Evolutionary conservation across 2,797 vertebrate genomes (phyloP), one percentile per base, ranked within the genome.

Genomic region (Cyprinella venusta): DNA sequence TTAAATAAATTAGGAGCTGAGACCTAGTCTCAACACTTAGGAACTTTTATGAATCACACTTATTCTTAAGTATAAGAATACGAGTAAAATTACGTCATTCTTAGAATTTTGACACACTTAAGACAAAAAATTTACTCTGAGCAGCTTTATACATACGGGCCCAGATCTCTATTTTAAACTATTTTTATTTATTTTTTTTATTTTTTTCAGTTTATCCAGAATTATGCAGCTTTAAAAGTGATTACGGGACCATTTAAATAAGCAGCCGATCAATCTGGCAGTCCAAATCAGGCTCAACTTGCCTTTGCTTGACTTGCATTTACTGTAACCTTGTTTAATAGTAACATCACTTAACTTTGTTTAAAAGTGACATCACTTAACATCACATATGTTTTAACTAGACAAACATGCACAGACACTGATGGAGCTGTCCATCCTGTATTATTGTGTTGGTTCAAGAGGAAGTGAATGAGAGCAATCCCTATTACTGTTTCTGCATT

Each of bases 321-420:
- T 74, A 48, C 16, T 54, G 12, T 19, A n/a, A 54, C n/a, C 7
- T 64, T 74, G 6, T 54, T 74, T 50, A 65, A 21, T 48, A 61
- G n/a, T 33, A 4, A 18, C 8, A 8, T 12, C 21, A 5, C 18
- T 59, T 59, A 33, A 15, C n/a, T 33, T 33, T 33, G 30, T 33
- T 30, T 33, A 33, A 33, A 33, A 33, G 30, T 33, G 30, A 18
- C 8, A 8, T 12, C 21, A 6, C 18, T 59, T 59, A 33, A 15
- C n/a, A 26, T 19, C 24, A 9, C 24, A 59, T 26, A 61, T 48
- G 6, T 45, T 45, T 42, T 63, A 5, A 33, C 40, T 19, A 30
- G 65, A 50, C 40, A 78, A 45, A 78, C 6, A 33, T 50, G 63
- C 61, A 67, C 42, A 67, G 21, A 69, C 7, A 71, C 36, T 59